phyloP scores from a whole-genome alignment of 2,888 invertebrate genomes.

The Melieria crassipennis region DNA sequence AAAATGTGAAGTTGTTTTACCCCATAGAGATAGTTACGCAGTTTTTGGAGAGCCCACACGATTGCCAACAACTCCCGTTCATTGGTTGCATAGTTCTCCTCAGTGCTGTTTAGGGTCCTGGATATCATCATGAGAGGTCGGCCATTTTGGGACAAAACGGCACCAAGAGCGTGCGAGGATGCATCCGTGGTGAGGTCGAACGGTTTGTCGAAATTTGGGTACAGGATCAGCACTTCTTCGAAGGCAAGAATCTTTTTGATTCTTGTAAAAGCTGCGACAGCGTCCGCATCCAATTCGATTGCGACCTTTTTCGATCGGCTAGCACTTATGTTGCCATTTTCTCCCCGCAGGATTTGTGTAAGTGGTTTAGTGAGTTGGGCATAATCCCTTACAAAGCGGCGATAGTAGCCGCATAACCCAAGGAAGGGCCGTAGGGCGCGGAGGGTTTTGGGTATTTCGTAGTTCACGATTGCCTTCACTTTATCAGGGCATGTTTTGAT shows the following conservation, averaged over 20 bases:
- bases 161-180: constrained; percentile 23
- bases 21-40: constrained; percentile 23
- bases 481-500: constrained; percentile 24
- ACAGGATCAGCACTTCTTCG: constrained; percentile 27
- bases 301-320: constrained; percentile 22
- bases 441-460: constrained; percentile 3
- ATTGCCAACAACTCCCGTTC: constrained; percentile 55
- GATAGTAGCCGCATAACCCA: constrained; percentile 14
- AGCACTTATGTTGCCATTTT: constrained; percentile 33
- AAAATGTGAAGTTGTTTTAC: constrained; percentile 24
- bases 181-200: constrained; percentile 36
- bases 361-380: constrained; percentile 18
- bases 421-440: not conserved
- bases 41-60: constrained; percentile 47
- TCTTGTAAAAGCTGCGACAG: not conserved
- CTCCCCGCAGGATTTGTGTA: constrained; percentile 32
- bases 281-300: constrained; percentile 20
- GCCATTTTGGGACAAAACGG: constrained; percentile 28
- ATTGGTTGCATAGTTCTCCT: constrained; percentile 29
- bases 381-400: constrained; percentile 29
- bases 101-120: constrained; percentile 3
- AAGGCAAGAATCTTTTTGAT: constrained; percentile 8
- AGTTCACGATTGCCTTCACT: constrained; percentile 13
- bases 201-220: constrained; percentile 27
- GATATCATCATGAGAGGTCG: constrained; percentile 17